phyloP scores from a whole-genome alignment of 2,888 invertebrate genomes.

The Idaea dimidiata region DNA sequence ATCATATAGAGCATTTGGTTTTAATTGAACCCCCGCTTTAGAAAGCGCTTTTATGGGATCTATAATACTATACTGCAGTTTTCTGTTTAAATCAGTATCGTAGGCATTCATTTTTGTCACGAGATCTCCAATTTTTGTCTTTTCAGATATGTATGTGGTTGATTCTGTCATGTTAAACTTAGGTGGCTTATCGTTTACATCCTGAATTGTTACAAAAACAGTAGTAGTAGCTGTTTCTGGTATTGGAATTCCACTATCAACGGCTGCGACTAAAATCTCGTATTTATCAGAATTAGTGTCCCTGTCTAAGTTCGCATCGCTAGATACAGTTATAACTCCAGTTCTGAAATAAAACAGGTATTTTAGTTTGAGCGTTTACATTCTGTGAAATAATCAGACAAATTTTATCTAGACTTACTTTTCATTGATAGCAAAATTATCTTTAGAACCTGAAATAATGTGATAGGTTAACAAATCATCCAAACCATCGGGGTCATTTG shows the following conservation, averaged over 20 bases:
- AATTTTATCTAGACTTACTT: slow-evolving; percentile 67
- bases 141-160: slow-evolving; percentile 86
- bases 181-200: slow-evolving; percentile 92
- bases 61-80: slow-evolving; percentile 84
- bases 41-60: slow-evolving; percentile 86
- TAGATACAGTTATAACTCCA: slow-evolving; percentile 86
- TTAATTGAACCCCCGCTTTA: slow-evolving; percentile 86
- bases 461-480: slow-evolving; percentile 85
- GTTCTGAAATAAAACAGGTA: slow-evolving; percentile 65
- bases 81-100: slow-evolving; percentile 86
- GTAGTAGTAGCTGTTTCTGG: slow-evolving; percentile 90
- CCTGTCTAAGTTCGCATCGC: slow-evolving; percentile 86
- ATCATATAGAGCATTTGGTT: slow-evolving; percentile 81
- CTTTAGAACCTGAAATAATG: slow-evolving; percentile 86
- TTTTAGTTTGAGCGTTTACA: background rate
- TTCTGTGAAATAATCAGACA: background rate
- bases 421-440: slow-evolving; percentile 88
- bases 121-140: slow-evolving; percentile 81
- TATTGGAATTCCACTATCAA: slow-evolving; percentile 87
- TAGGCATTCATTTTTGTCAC: slow-evolving; percentile 84
- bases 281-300: slow-evolving; percentile 85
- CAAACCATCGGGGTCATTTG: slow-evolving; percentile 89
- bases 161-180: slow-evolving; percentile 84
- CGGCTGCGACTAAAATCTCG: slow-evolving; percentile 86
- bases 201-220: slow-evolving; percentile 85